Percentiles rank a stretch among this genome's conserved stretches.
Conservation (phyloP, 2,797 vertebrate species). For the Ceyx erithaca region DNA sequence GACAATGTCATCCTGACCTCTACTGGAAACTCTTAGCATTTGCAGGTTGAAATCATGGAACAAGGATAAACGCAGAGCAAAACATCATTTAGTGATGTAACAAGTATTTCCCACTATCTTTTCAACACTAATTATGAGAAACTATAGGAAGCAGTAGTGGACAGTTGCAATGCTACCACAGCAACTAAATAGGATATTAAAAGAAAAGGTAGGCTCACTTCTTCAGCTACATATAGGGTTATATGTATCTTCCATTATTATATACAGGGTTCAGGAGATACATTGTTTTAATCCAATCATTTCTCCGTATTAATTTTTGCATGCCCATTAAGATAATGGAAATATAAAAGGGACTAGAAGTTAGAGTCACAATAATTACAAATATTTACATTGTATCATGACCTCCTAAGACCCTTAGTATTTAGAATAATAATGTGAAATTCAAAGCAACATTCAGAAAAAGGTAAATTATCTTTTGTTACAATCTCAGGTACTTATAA, state of each 20-base stretch:
- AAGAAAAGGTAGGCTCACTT: neutral
- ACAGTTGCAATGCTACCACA: neutral
- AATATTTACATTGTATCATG: neutral
- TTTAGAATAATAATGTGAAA: neutral
- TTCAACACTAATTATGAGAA: neutral
- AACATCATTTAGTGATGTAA: neutral
- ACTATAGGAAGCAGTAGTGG: neutral
- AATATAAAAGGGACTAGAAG: neutral
- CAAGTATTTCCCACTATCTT: neutral
- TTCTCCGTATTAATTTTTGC: neutral
- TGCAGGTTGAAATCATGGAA: constrained; percentile 5
- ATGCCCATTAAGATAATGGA: neutral
- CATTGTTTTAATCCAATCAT: neutral
- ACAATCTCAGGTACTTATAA: neutral
- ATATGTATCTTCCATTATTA: neutral
- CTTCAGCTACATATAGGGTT: neutral
- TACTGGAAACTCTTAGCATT: constrained; percentile 44
- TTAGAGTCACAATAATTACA: neutral
- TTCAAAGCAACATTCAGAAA: neutral
- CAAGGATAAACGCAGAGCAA: neutral
- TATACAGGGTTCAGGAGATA: neutral
- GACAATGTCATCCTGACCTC: constrained; percentile 70
- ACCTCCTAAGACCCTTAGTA: neutral
- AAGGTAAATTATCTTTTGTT: neutral
- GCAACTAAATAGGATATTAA: neutral